These are phyloP conservation scores for Poecilobothrus nobilitatus DNA, from an alignment of 2,888 invertebrate genomes.

Conservation along the genomic window DNA sequence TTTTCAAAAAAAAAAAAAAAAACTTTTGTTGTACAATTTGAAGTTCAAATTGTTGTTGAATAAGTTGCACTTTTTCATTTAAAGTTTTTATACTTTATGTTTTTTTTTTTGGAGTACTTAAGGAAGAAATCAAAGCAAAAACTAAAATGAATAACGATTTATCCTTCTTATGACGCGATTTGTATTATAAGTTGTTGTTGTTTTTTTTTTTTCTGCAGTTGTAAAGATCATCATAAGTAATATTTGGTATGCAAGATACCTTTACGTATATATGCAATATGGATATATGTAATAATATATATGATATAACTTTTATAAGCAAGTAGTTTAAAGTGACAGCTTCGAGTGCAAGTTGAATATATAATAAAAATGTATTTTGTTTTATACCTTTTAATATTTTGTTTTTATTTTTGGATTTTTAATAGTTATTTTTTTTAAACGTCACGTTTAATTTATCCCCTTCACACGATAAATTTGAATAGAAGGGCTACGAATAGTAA, in stretches of 20 bases:
- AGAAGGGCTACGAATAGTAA: neutral
- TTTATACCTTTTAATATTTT: neutral
- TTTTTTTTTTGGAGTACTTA: too few relatives aligned
- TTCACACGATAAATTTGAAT: constrained; percentile 3
- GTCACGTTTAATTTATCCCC: neutral
- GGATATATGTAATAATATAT: too few relatives aligned
- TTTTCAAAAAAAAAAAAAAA: neutral
- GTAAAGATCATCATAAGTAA: neutral
- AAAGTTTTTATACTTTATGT: too few relatives aligned
- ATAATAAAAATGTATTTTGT: neutral
- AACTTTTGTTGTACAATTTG: too few relatives aligned
- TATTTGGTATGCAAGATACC: neutral
- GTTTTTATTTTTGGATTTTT: neutral
- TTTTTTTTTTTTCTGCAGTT: neutral
- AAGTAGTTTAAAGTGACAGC: too few relatives aligned
- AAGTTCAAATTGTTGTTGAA: too few relatives aligned
- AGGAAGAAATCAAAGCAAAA: neutral
- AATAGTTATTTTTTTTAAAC: neutral
- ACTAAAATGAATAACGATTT: neutral
- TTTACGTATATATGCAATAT: too few relatives aligned
- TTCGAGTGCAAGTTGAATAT: too few relatives aligned
- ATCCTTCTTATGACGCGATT: neutral
- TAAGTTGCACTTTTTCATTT: too few relatives aligned
- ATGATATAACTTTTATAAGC: too few relatives aligned
- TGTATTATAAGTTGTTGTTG: too few relatives aligned